Base-by-base conservation (phyloP, 2,888 invertebrate species). In the Teinopalpus imperialis region DNA sequence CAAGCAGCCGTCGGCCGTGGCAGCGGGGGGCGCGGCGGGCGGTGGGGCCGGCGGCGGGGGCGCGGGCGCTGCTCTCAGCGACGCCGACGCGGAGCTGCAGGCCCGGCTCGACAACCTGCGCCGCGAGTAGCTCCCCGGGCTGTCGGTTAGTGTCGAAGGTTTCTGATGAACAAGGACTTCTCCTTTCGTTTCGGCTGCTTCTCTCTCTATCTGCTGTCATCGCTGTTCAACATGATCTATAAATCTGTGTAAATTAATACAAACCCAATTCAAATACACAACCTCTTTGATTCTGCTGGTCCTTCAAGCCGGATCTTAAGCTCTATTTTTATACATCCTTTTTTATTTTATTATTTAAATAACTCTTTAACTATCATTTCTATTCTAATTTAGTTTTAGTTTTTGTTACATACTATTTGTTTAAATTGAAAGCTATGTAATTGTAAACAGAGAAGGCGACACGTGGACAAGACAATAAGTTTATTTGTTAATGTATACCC, bases 61-160 rank as follows among this genome's bases (percentile, higher is more conserved):
- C 3, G 37, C 7, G 6, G 21, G 27, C n/a, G n/a, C 13, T 5
- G 54, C 58, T 91, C 95, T 90, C 97, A 97, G 57, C 97, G 91
- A 63, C 98, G 92, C 69, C 98, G 63, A 99, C 91, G 56, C 99
- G 91, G 41, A 98, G 98, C 89, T 99, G 98, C 55, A 99, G 85
- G 81, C 6, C 77, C 83, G 2, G 80, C 89, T 81, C 90, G 43
- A 42, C 54, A 39, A 63, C 76, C 46, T 21, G 74, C 77, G 43
- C 80, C 80, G 43, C 81, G 80, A 9, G 79, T 77, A 6, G 81
- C 81, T 51, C 45, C 7, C 74, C 73, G 12, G 10, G 70, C 74
- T n/a, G n/a, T n/a, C n/a, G n/a, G n/a, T n/a, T n/a, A n/a, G n/a
- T n/a, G n/a, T n/a, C n/a, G n/a, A n/a, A n/a, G n/a, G n/a, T n/a